These are phyloP conservation scores for Pica pica DNA, from an alignment of 2,113 vertebrate species.

Conservation along the genomic window DNA sequence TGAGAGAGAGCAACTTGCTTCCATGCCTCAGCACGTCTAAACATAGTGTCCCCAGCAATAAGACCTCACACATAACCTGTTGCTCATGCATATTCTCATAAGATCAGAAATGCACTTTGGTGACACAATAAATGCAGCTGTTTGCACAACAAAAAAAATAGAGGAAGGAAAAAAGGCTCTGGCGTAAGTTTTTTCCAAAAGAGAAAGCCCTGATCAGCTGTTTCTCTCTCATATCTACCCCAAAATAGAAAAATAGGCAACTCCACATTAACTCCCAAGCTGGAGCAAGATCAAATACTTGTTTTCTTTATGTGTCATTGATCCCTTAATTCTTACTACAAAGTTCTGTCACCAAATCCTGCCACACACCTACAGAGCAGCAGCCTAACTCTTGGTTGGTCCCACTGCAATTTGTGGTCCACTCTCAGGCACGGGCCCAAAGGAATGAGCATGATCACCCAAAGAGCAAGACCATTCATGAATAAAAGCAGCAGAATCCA, in stretches of 20 bases:
- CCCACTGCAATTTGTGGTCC: not conserved
- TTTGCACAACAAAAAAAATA: not conserved
- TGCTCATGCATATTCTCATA: not conserved
- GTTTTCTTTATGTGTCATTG: not conserved
- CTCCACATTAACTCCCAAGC: not conserved
- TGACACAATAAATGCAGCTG: not conserved
- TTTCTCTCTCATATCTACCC: not conserved
- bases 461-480: not conserved
- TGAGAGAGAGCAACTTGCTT: not conserved
- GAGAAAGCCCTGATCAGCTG: not conserved
- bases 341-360: not conserved
- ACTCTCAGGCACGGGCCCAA: not conserved
- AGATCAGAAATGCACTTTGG: not conserved
- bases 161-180: not conserved
- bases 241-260: not conserved
- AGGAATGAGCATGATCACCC: not conserved
- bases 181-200: not conserved
- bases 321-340: not conserved
- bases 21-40: not conserved
- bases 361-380: fast-evolving
- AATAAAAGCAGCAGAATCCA: not conserved
- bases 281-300: not conserved
- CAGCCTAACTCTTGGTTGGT: not conserved
- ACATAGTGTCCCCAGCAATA: not conserved
- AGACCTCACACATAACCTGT: not conserved